A percentile compares a stretch with the other conserved stretches of the same genome.
Conservation (phyloP, 2,113 vertebrate species). For the Formicarius rufipectus region DNA sequence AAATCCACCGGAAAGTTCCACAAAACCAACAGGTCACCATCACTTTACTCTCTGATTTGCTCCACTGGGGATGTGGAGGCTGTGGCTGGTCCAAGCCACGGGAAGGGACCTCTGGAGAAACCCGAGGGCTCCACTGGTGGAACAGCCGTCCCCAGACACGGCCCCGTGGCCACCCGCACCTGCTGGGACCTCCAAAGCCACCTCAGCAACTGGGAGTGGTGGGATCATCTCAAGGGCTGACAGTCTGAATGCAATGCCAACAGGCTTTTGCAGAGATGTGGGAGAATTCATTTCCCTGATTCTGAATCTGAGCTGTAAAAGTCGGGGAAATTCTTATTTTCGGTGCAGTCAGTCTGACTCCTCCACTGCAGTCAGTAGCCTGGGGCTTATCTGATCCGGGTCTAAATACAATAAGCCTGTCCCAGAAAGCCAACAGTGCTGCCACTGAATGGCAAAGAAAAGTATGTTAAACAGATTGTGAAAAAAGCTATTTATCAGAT, state of each 20-base stretch:
- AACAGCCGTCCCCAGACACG: no score
- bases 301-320: background rate
- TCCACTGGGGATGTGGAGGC: background rate
- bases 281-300: background rate
- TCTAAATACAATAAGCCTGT: background rate
- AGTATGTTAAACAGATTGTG: background rate
- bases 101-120: background rate
- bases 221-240: background rate
- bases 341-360: background rate
- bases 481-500: background rate
- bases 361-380: background rate
- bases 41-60: background rate
- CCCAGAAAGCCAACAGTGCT: background rate
- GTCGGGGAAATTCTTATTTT: background rate
- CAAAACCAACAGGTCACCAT: rapidly evolving
- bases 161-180: no score
- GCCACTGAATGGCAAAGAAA: background rate
- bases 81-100: background rate
- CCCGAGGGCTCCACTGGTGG: no score
- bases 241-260: background rate
- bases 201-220: background rate
- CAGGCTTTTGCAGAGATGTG: background rate
- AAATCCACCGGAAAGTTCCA: background rate
- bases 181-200: no score
- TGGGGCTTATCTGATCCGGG: background rate